A percentile compares a stretch with the other conserved stretches of the same genome.
Conservation (phyloP, 2,888 invertebrate genomes). For the Dilophus febrilis region DNA sequence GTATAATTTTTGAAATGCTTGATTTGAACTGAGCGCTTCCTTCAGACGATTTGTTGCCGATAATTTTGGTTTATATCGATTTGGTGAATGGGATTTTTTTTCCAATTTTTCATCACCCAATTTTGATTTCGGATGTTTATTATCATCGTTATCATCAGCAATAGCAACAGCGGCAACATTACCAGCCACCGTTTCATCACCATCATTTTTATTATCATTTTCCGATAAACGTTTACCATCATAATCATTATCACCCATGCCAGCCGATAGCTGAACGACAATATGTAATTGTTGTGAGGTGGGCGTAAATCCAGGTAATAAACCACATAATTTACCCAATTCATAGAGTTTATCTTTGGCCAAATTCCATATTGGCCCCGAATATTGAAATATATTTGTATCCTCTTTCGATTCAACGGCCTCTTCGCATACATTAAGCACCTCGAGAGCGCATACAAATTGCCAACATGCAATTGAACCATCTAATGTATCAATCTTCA, state of each 20-base stretch:
- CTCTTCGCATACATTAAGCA: conserved; percentile 62
- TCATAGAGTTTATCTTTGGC: conserved; percentile 63
- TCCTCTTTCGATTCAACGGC: conserved; percentile 46
- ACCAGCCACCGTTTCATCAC: conserved; percentile 10
- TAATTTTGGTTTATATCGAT: conserved; percentile 29
- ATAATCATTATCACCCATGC: conserved; percentile 65
- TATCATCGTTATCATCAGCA: no score
- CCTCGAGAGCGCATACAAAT: conserved; percentile 78
- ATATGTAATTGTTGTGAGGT: conserved; percentile 77
- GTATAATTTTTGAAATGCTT: conserved; percentile 77
- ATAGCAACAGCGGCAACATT: no score
- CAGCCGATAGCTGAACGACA: conserved; percentile 78
- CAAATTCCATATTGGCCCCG: conserved; percentile 74
- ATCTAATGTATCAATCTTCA: conserved; percentile 60
- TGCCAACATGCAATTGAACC: conserved; percentile 88
- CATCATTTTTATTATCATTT: conserved; percentile 14
- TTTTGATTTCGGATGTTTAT: conserved; percentile 5
- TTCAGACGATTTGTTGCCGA: conserved; percentile 65
- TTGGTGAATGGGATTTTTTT: conserved; percentile 32
- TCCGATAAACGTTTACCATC: no score
- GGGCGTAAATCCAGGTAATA: conserved; percentile 66
- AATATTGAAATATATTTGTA: conserved; percentile 65
- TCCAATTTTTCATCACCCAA: conserved; percentile 12
- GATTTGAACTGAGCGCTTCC: conserved; percentile 77
- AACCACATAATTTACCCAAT: conserved; percentile 76